A percentile compares a stretch with the other conserved stretches of the same genome.
Evolutionary conservation across 2,797 vertebrate genomes (phyloP).

Genomic region (Aldrovandia affinis): DNA sequence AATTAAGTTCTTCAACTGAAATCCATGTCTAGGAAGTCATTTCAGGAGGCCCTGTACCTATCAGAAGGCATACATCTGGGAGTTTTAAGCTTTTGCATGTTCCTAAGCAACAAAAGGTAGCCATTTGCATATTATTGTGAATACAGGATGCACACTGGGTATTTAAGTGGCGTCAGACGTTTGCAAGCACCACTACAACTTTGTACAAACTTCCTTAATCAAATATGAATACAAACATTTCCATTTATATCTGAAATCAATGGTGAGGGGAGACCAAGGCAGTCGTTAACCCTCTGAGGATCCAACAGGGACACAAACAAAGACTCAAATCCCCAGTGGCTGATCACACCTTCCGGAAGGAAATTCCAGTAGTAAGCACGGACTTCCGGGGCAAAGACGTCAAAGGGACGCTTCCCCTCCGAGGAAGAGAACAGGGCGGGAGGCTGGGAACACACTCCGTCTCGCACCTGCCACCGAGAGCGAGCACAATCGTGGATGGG

Average conservation of each 20-base stretch:
- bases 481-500: neutral
- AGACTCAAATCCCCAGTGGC: neutral
- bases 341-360: constrained; percentile 43
- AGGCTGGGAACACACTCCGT: neutral
- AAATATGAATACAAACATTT: no score
- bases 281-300: neutral
- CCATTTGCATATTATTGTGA: neutral
- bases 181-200: no score
- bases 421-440: constrained; percentile 34
- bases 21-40: neutral
- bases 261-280: constrained; percentile 4
- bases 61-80: no score
- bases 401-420: constrained; percentile 52
- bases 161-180: neutral
- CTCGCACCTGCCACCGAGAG: constrained; percentile 18
- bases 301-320: neutral
- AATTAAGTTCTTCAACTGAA: neutral
- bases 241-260: constrained; percentile 18
- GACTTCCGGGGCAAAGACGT: constrained; percentile 39
- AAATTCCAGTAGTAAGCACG: constrained; percentile 30
- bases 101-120: neutral
- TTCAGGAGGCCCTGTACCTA: neutral
- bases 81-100: neutral
- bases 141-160: neutral
- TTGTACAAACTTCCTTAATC: no score